Base-by-base conservation (phyloP, 2,888 invertebrate species). In the Leptopilina syphax region DNA sequence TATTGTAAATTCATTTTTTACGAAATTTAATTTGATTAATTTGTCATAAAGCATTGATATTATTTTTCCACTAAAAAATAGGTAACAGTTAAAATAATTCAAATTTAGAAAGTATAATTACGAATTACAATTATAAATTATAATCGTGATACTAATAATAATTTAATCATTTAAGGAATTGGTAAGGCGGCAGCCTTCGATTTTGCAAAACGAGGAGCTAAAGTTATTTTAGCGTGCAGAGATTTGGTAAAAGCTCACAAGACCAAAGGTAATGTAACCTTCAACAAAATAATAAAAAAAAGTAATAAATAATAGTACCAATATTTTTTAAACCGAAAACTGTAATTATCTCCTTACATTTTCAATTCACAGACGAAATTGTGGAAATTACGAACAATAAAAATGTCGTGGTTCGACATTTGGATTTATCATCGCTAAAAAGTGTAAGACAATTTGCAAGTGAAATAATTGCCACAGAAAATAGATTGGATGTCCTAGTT, bases 401-500 rank as follows among this genome's bases (percentile, higher is more conserved):
- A 3, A 95, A 96, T 85, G 92, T 97, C 0, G 84, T 95, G 1
- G 94, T 96, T 0, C 95, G 95, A 89, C 95, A 96, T 90, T 92
- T 97, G 77, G 97, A 97, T 91, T 92, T 97, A 65, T 95, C 96
- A 70, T 96, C 96, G 0, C 94, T 96, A 87, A 94, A 95, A 79
- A 97, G 97, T 0, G 94, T 97, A 77, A 94, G 97, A 47, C 95
- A 95, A 78, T 99, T 98, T 92, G 97, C 97, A 0, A 95, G 94
- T 47, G 96, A 96, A 86, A 94, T 98, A 83, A 95, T 95, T 81
- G 94, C 94, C 87, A 95, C 94, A 0, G 97, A 97, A 92, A 89
- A 93, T 12, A 94, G 94, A 87, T 91, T 98, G 57, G 78, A 79
- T n/a, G 96, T 97, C 0, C 92, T 98, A 0, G 94, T 98, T 81